Conservation (phyloP, 2,797 vertebrate species). For the Anomalospiza imberbis region DNA sequence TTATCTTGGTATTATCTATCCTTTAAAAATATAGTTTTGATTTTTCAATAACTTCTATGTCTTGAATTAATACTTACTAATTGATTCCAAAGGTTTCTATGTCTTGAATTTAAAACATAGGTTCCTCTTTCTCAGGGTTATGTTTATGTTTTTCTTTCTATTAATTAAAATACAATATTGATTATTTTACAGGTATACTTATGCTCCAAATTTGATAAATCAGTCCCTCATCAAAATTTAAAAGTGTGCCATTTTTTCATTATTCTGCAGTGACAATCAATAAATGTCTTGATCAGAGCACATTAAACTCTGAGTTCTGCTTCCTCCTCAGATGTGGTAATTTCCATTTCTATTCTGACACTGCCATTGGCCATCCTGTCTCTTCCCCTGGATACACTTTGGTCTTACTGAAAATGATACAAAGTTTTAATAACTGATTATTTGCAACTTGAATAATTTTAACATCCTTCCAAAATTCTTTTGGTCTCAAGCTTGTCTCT, state of each 20-base stretch:
- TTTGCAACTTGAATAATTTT: neutral
- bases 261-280: neutral
- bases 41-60: neutral
- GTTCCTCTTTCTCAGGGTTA: neutral
- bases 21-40: neutral
- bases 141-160: neutral
- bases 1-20: neutral
- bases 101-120: neutral
- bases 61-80: neutral
- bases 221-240: neutral
- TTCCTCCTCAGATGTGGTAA: neutral
- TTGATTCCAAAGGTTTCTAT: neutral
- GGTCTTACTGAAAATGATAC: neutral
- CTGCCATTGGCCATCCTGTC: neutral
- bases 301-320: neutral
- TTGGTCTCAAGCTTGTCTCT: neutral
- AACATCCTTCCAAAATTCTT: neutral
- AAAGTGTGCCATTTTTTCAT: neutral
- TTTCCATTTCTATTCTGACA: slow-evolving; percentile 19
- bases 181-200: neutral
- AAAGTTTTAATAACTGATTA: neutral
- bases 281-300: neutral
- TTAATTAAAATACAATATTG: neutral
- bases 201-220: neutral
- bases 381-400: neutral